These are phyloP conservation scores for Astreopora myriophthalma DNA, from an alignment of 64 coral and sea anemone species.

Conservation along the genomic window DNA sequence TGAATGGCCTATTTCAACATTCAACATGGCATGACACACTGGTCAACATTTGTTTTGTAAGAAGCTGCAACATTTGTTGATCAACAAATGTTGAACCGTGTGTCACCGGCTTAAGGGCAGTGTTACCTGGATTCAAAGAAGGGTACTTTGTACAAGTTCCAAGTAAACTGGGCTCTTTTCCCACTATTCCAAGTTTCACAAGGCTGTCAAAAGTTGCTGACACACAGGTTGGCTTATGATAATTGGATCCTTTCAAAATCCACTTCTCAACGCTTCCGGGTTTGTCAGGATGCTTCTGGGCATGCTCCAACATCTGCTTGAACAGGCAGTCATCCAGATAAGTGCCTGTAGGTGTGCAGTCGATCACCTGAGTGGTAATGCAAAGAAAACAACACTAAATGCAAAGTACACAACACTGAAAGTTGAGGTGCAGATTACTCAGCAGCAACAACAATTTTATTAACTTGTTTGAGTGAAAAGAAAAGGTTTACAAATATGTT, in stretches of 20 bases:
- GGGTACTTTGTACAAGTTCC: conserved; percentile 22
- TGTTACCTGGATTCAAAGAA: not conserved
- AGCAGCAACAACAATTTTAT: too few relatives aligned
- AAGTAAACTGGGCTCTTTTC: conserved; percentile 44
- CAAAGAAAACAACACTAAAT: too few relatives aligned
- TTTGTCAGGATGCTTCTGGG: conserved; percentile 45
- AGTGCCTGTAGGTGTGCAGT: conserved; percentile 44
- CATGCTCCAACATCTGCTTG: conserved; percentile 49
- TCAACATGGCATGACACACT: too few relatives aligned
- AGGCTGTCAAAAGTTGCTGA: conserved; percentile 64
- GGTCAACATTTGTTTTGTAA: too few relatives aligned
- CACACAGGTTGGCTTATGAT: conserved; percentile 60
- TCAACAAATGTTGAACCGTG: too few relatives aligned
- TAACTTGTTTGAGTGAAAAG: too few relatives aligned
- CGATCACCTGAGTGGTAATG: conserved; percentile 28
- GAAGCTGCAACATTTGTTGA: too few relatives aligned
- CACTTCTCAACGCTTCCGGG: conserved; percentile 37
- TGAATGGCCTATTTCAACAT: too few relatives aligned
- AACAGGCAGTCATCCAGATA: conserved; percentile 67
- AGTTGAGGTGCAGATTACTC: too few relatives aligned
- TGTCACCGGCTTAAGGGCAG: too few relatives aligned
- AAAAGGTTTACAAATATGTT: too few relatives aligned
- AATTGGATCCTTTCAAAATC: conserved; percentile 56
- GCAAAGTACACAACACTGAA: too few relatives aligned
- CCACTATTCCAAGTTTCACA: conserved; percentile 57